Evolutionary conservation across 2,113 vertebrate genomes (phyloP), one percentile per base, ranked within the genome.

Genomic region (Periophthalmus modestus): DNA sequence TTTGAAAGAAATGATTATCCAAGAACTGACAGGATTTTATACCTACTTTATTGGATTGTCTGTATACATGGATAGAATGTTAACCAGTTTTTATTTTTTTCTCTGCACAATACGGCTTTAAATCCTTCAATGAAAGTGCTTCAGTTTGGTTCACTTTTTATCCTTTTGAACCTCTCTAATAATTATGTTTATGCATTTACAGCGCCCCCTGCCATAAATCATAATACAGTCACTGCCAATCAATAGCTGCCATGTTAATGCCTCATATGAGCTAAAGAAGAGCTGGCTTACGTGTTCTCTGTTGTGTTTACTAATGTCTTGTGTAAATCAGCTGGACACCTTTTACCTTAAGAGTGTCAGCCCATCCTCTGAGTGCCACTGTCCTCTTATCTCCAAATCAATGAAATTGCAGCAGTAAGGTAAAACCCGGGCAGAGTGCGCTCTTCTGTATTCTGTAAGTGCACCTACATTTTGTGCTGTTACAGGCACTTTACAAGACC

Each of bases 401-500:
- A 79, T 74, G 77, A 50, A 82, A 88, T 83, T 74, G 65, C 75
- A 69, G 72, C 34, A 9, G 18, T 19, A 48, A 58, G 43, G 47
- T 72, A 63, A 39, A 65, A 67, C 66, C 57, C 66, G 36, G 72
- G 62, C 72, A 39, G 69, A 52, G 68, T 57, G 54, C 43, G 7
- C 82, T 83, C 61, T 48, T 85, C 74, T 77, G 71, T 79, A 79
- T 87, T 89, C 83, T 82, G 68, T 75, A 79, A 80, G 75, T 74
- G 73, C 69, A 83, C 68, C 68, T 71, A 28, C 36, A 75, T 78
- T 71, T 82, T 83, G 48, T 78, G 82, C 71, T 76, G 73, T 76
- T 72, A 79, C 66, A 83, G 74, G 73, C 70, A 84, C 73, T 82
- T 83, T 76, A 71, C 50, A 71, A 71, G 69, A 81, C 54, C 74